A percentile compares a stretch with the other conserved stretches of the same genome.
phyloP scores from a whole-genome alignment of 2,113 vertebrate genomes.

The Catagonus wagneri region DNA sequence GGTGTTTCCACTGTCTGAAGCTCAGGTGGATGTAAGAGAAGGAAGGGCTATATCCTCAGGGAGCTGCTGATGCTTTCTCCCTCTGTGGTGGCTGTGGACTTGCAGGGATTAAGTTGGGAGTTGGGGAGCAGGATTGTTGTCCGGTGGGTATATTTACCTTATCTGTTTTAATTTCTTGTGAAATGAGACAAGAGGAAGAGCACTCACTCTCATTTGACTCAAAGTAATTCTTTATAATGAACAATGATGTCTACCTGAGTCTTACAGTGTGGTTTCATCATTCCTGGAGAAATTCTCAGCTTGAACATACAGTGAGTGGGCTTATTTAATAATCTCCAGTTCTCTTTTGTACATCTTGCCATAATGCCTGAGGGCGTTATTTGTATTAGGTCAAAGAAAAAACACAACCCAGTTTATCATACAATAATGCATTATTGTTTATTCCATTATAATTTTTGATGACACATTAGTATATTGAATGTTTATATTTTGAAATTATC shows the following conservation, averaged over 20 bases:
- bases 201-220: conserved; percentile 2
- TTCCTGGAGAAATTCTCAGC: conserved; percentile 14
- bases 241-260: neutral
- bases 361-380: neutral
- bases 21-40: neutral
- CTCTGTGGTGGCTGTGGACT: neutral
- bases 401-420: neutral
- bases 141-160: neutral
- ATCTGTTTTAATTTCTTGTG: conserved; percentile 45
- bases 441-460: conserved; percentile 14
- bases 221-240: conserved; percentile 31
- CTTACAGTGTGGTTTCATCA: neutral
- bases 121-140: neutral
- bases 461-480: conserved; percentile 20
- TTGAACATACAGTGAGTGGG: neutral
- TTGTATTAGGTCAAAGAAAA: conserved; percentile 28
- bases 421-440: neutral
- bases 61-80: neutral
- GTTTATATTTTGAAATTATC: neutral
- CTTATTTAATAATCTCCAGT: conserved; percentile 44
- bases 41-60: neutral
- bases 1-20: neutral
- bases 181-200: neutral
- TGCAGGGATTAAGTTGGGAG: neutral
- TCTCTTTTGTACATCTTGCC: neutral